Base-by-base conservation (phyloP, 2,113 vertebrate species). In the Lepisosteus oculatus region DNA sequence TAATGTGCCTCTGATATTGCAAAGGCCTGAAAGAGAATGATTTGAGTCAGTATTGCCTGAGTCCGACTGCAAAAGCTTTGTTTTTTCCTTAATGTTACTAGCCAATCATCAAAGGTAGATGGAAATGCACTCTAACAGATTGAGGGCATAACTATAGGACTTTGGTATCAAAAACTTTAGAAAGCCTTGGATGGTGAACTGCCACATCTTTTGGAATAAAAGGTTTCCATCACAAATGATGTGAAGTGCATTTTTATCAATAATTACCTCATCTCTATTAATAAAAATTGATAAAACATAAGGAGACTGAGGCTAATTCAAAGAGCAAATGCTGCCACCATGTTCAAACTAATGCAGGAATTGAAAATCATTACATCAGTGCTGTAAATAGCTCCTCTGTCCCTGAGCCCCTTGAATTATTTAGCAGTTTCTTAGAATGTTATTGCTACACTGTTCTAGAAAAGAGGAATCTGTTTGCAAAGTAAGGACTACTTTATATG, bases 361-460 rank as follows among this genome's bases (percentile, higher is more conserved):
- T 65, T 65, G 29, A 9, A 65, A 9, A 61, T 54, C 56, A 29
- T 61, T 29, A 57, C 44, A 61, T 57, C 68, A 45, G 56, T 13
- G 12, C 12, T 41, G n/a, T 3, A 43, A 14, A 61, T 12, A 42
- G 43, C 68, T 70, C 68, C 41, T 8, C 68, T 15, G 15, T 44
- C 6, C 55, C 11, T 9, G 54, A 55, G 2, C 8, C 6, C 5
- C 7, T n/a, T 44, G 57, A 74, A 74, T 64, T 17, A 64, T 62
- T 57, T 62, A 74, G 68, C 61, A 41, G 8, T 54, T 47, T 43
- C 61, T 14, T 43, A 59, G 61, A 69, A 69, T 59, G 67, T 43
- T 55, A 69, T 56, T 42, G 67, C 15, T 65, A 45, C 45, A 41
- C 47, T 14, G 44, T 17, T 29, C 7, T 61, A n/a, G 47, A 42